Evolutionary conservation across 2,888 invertebrate genomes (phyloP), one percentile per base, ranked within the genome.

Genomic region (Drosophila sordidula): DNA sequence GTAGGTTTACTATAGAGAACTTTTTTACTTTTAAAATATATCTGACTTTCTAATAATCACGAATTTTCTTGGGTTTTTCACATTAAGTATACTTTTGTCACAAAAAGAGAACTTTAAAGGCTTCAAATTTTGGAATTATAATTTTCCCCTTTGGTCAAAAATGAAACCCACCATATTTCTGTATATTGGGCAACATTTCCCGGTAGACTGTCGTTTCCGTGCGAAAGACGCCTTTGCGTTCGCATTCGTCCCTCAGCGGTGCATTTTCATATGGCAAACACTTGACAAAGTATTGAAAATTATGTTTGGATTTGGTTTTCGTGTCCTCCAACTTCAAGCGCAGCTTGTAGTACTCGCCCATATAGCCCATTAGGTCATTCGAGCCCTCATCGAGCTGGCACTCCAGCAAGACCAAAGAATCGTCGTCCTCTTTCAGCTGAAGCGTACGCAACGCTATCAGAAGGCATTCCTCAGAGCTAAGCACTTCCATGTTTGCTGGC

Each of bases 281-380:
- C 65, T 91, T 91, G 0, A 91, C 72, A 66, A 91, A 91, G 39
- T 83, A 91, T 9, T 75, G 66, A 1, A 87, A 59, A 0, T 44
- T 4, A 9, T 73, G 44, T 11, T 59, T 55, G 0, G 12, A 5
- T 0, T 57, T 54, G 2, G 32, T 39, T 0, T 44, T 29, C 0
- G 54, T 9, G 5, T 64, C 22, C 9, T 64, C 39, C 9, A 79
- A 42, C 4, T 70, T 49, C 26, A 91, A 58, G 3, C 51, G 26
- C 1, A 91, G 52, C 12, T 83, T 90, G 46, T 87, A 91, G 54
- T 91, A 92, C 47, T 91, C 91, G 0, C 91, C 91, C 90, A 91
- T 89, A 56, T 86, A 92, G 0, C 91, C 91, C 46, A 90, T 50
- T 0, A 90, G 67, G 0, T 90, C 89, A n/a, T 57, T 79, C 0